A percentile compares a stretch with the other conserved stretches of the same genome.
Evolutionary conservation across 2,888 invertebrate genomes (phyloP).

Genomic region (Aleiodes leptofemur): DNA sequence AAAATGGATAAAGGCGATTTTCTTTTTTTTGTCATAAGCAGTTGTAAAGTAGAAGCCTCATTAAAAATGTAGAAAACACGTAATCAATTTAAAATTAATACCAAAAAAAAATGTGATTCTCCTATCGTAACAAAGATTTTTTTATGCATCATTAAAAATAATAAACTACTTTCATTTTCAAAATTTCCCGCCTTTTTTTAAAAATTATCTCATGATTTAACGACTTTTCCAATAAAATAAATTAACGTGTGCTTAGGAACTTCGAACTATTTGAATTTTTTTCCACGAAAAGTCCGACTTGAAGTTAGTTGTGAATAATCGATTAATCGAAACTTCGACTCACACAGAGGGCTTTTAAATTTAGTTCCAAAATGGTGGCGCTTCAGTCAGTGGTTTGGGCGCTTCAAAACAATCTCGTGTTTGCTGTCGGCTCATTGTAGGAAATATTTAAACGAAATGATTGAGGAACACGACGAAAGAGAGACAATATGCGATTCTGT

Average conservation of each 20-base stretch:
- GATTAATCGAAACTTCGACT: constrained; percentile 20
- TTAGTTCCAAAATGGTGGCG: constrained; percentile 56
- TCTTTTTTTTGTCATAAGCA: too few species aligned
- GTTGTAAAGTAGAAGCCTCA: too few species aligned
- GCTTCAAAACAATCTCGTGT: constrained; percentile 69
- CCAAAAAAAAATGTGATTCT: too few species aligned
- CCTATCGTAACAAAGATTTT: too few species aligned
- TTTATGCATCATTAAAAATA: too few species aligned
- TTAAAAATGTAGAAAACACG: too few species aligned
- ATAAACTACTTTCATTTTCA: too few species aligned
- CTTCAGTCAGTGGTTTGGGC: constrained; percentile 61
- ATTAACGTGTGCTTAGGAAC: not conserved
- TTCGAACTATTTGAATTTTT: not conserved
- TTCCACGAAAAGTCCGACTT: not conserved
- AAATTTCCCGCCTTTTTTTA: too few species aligned
- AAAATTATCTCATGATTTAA: too few species aligned
- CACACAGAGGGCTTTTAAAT: constrained; percentile 38
- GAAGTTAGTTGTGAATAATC: not conserved
- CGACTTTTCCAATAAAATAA: too few species aligned
- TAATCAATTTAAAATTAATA: too few species aligned
- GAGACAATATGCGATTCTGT: constrained; percentile 91
- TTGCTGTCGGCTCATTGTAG: constrained; percentile 53
- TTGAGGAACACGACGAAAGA: constrained; percentile 74
- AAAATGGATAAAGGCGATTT: too few species aligned
- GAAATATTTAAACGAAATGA: constrained; percentile 70